A percentile compares a stretch with the other conserved stretches of the same genome.
Conservation (phyloP, 2,797 vertebrate species). For the Enteromius paludinosus region DNA sequence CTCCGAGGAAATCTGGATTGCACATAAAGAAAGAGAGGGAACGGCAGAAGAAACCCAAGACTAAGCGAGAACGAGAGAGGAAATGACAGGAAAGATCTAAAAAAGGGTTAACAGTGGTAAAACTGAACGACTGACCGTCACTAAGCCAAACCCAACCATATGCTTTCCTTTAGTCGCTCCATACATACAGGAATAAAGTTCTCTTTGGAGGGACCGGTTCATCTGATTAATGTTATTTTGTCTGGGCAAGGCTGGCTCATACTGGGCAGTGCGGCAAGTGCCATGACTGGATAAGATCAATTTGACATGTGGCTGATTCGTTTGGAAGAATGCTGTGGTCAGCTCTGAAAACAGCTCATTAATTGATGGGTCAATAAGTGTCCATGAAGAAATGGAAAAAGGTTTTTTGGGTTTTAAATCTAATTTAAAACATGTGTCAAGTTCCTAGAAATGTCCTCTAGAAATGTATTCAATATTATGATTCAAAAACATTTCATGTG, state of each 20-base stretch:
- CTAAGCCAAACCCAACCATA: slow-evolving; percentile 20
- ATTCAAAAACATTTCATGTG: neutral
- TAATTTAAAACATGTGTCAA: neutral
- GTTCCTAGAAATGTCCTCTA: neutral
- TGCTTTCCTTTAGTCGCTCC: slow-evolving; percentile 14
- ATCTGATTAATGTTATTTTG: slow-evolving; percentile 20
- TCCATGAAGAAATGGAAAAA: slow-evolving; percentile 20
- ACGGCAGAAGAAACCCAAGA: slow-evolving; percentile 8
- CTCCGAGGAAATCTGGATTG: slow-evolving; percentile 46
- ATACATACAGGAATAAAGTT: slow-evolving; percentile 21
- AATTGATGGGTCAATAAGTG: slow-evolving; percentile 26
- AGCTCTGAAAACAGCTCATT: slow-evolving; percentile 12
- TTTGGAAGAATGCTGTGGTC: slow-evolving; percentile 29
- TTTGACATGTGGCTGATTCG: slow-evolving; percentile 32
- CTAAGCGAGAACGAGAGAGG: slow-evolving; percentile 21
- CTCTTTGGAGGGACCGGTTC: neutral
- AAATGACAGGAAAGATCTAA: slow-evolving; percentile 27
- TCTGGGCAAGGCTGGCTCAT: slow-evolving; percentile 20
- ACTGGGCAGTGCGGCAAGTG: slow-evolving; percentile 7
- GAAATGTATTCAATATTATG: neutral
- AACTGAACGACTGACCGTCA: slow-evolving; percentile 12
- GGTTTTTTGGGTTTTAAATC: too few relatives aligned
- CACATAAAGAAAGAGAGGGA: slow-evolving; percentile 33
- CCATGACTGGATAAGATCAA: slow-evolving; percentile 30
- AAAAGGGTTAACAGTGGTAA: slow-evolving; percentile 28